A percentile compares a stretch with the other conserved stretches of the same genome.
phyloP scores from a whole-genome alignment of 2,113 vertebrate species.

The Uropsilus gracilis region DNA sequence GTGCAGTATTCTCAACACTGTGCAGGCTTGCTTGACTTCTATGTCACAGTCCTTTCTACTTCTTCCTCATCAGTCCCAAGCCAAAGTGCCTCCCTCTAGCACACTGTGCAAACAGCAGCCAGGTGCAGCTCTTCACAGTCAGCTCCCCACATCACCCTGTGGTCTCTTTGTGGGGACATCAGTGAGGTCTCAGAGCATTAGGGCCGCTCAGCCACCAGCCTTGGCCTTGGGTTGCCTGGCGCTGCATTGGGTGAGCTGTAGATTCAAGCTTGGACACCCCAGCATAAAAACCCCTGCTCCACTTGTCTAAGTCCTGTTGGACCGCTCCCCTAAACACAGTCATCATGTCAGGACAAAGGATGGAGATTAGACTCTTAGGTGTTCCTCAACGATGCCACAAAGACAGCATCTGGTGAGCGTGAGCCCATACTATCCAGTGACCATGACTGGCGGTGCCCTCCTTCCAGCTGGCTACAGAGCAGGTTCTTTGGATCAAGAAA shows the following conservation, averaged over 20 bases:
- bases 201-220: neutral
- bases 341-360: neutral
- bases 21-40: neutral
- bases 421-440: neutral
- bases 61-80: neutral
- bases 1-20: neutral
- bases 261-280: neutral
- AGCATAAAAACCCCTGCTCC: neutral
- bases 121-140: neutral
- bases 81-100: neutral
- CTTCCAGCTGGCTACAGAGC: constrained; percentile 21
- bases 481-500: neutral
- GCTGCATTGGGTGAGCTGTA: neutral
- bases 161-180: neutral
- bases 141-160: neutral
- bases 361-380: neutral
- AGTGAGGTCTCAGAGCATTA: neutral
- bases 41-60: neutral
- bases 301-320: neutral
- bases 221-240: neutral
- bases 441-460: neutral
- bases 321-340: neutral
- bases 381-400: neutral
- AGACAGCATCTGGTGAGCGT: constrained; percentile 56
- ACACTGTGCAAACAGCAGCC: too few species aligned